Percentiles rank a stretch among this genome's conserved stretches.
Conservation (phyloP, 2,113 vertebrate genomes). For the Pedetes capensis region DNA sequence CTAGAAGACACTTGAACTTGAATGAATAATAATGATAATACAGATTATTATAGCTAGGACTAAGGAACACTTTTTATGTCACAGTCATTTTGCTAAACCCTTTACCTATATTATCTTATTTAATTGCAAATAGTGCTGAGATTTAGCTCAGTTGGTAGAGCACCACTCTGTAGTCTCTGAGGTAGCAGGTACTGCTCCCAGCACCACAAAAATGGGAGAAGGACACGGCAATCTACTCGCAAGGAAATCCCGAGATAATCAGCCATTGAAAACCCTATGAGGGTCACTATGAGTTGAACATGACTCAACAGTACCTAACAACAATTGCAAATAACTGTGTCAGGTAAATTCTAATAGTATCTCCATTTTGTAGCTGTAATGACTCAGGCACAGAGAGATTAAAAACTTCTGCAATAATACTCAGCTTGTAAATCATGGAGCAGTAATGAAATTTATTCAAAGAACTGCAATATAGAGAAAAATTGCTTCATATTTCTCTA, state of each 20-base stretch:
- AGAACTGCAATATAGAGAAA: neutral
- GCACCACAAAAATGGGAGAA: too few relatives aligned
- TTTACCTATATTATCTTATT: constrained; percentile 30
- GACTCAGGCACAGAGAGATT: neutral
- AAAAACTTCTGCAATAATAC: neutral
- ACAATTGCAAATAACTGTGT: neutral
- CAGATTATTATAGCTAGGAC: neutral
- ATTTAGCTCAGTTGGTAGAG: too few relatives aligned
- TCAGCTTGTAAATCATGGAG: constrained; percentile 12
- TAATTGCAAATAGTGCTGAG: too few relatives aligned
- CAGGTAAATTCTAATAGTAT: neutral
- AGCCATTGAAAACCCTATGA: too few relatives aligned
- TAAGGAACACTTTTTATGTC: neutral
- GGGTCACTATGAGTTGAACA: too few relatives aligned
- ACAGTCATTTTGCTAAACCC: constrained; percentile 4
- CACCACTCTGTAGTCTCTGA: too few relatives aligned
- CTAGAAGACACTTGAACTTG: neutral
- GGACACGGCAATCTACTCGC: too few relatives aligned
- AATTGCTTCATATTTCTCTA: neutral
- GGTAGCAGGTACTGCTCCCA: too few relatives aligned
- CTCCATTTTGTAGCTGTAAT: neutral
- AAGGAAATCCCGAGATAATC: too few relatives aligned
- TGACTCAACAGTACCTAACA: too few relatives aligned
- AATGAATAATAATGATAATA: constrained; percentile 8
- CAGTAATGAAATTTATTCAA: constrained; percentile 16